These are phyloP conservation scores for Amphiduros pacificus DNA, from an alignment of 2,888 invertebrate genomes.

Conservation along the genomic window DNA sequence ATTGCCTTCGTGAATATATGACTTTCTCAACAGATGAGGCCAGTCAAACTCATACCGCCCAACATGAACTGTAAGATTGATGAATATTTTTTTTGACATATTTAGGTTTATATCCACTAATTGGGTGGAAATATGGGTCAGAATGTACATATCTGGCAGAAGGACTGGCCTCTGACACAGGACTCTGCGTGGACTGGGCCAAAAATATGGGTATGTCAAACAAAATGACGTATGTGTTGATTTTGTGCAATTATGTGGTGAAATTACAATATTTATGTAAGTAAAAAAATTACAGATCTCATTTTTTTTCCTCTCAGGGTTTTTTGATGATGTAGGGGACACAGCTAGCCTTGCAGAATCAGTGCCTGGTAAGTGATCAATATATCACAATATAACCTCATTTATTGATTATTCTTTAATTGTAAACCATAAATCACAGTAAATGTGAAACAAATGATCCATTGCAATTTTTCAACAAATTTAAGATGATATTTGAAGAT, in stretches of 20 bases:
- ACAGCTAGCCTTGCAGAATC: slow-evolving; percentile 50
- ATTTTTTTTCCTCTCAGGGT: slow-evolving; percentile 63
- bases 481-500: not conserved
- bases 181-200: slow-evolving; percentile 83
- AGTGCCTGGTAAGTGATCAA: slow-evolving; percentile 60
- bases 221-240: slow-evolving; percentile 2
- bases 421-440: not conserved
- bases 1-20: too few species aligned
- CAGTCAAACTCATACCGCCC: too few species aligned
- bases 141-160: slow-evolving; percentile 74
- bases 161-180: slow-evolving; percentile 85
- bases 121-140: slow-evolving; percentile 77
- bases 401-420: not conserved
- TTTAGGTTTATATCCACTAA: slow-evolving; percentile 81
- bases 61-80: too few species aligned
- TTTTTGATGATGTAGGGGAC: slow-evolving; percentile 75
- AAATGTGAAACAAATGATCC: not conserved
- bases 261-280: not conserved
- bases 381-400: slow-evolving; percentile 16
- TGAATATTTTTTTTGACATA: slow-evolving; percentile 1
- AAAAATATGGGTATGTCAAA: slow-evolving; percentile 49
- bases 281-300: not conserved
- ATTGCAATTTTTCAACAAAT: not conserved
- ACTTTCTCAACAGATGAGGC: too few species aligned
- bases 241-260: not conserved